Evolutionary conservation across 2,113 vertebrate species (phyloP).

Genomic region (Laterallus jamaicensis): DNA sequence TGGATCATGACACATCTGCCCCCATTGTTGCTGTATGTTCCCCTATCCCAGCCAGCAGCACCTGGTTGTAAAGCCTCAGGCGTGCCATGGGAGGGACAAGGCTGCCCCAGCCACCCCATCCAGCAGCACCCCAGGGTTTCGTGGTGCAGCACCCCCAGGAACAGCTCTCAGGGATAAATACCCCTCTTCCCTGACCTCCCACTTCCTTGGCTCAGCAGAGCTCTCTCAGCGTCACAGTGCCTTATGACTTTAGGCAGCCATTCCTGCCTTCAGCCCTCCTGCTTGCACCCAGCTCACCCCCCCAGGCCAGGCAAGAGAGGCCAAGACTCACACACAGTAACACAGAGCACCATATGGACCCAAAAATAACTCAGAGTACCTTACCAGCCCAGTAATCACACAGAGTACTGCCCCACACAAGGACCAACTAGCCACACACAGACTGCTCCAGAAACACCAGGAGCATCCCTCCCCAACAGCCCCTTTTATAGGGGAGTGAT

Average conservation of each 20-base stretch:
- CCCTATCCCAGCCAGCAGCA: not conserved
- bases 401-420: too few species aligned
- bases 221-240: not conserved
- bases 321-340: not conserved
- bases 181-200: not conserved
- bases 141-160: not conserved
- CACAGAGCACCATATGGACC: too few species aligned
- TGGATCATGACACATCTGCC: not conserved
- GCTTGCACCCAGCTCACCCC: not conserved
- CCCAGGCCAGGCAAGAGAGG: not conserved
- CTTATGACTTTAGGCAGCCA: not conserved
- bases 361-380: too few species aligned
- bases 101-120: not conserved
- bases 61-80: not conserved
- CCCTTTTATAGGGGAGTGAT: too few species aligned
- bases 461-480: too few species aligned
- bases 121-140: not conserved
- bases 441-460: too few species aligned
- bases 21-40: fast-evolving
- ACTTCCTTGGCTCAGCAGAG: not conserved
- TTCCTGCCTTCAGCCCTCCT: not conserved
- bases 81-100: not conserved
- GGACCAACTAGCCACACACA: too few species aligned
- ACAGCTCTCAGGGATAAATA: not conserved
- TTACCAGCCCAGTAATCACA: too few species aligned